Evolutionary conservation across 1,140 invertebrate genomes (phyloP), one percentile per base, ranked within the genome.

Genomic region (Phymastichus coffea): DNA sequence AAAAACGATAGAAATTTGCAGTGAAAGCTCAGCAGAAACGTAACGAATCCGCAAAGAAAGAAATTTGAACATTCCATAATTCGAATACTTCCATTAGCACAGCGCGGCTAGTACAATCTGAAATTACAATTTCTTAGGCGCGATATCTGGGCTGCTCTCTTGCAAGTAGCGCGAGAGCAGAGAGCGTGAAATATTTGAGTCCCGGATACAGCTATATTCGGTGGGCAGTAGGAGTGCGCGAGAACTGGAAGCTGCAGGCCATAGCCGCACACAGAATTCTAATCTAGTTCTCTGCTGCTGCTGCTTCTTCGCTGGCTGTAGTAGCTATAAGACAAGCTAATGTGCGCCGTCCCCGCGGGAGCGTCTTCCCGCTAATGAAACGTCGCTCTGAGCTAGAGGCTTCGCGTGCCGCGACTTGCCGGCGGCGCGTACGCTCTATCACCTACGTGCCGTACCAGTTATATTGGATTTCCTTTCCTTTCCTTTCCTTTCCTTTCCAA

Each of bases 301-400:
- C 61, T 65, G 54, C 69, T 65, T 70, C 64, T 64, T 64, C 49
- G 56, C 65, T 64, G n/a, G n/a, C n/a, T n/a, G 22, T 22, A 9
- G 38, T 17, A 9, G 46, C 37, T 26, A 9, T 44, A 52, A 58
- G 38, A 44, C 57, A 44, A 20, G 19, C 38, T 14, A 37, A 38
- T n/a, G n/a, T 12, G 28, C 12, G 28, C 63, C 64, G 63, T 63
- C 70, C 63, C 69, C 73, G 69, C 72, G 72, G 74, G 70, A 79
- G 74, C 72, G 74, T 79, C 75, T 77, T 77, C 71, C n/a, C 71
- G 74, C 71, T 80, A 80, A 80, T 80, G 78, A 80, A 80, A 80
- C 72, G 74, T 66, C 68, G 38, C n/a, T 70, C 69, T 80, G 78
- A 80, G 77, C 76, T 80, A 80, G 71, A 71, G 72, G 63, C 68